A percentile compares a stretch with the other conserved stretches of the same genome.
phyloP scores from a whole-genome alignment of 1,140 invertebrate species.

The Piezodorus guildinii region DNA sequence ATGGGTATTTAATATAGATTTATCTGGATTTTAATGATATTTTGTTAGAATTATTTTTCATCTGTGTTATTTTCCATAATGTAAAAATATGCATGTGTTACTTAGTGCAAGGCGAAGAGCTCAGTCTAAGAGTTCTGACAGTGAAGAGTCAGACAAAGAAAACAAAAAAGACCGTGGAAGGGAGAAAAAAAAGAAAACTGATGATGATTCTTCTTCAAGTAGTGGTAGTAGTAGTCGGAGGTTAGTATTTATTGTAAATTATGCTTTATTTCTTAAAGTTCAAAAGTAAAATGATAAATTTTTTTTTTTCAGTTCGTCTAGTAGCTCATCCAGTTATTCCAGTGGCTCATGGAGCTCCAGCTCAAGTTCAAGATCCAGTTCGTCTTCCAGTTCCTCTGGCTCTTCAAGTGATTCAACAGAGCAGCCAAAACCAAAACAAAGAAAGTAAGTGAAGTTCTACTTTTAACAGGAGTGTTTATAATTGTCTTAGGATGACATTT shows the following conservation, averaged over 20 bases:
- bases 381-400: slow-evolving; percentile 51
- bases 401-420: slow-evolving; percentile 43
- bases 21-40: too few species aligned
- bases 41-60: too few species aligned
- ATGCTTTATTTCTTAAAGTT: background rate
- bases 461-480: background rate
- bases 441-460: slow-evolving; percentile 31
- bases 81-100: background rate
- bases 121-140: slow-evolving; percentile 26
- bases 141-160: slow-evolving; percentile 29
- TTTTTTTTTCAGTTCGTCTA: slow-evolving; percentile 50
- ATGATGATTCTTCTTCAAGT: slow-evolving; percentile 24
- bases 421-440: slow-evolving; percentile 46
- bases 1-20: too few species aligned
- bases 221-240: slow-evolving; percentile 21
- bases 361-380: slow-evolving; percentile 51
- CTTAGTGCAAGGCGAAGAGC: slow-evolving; percentile 23
- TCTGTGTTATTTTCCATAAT: too few species aligned
- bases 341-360: slow-evolving; percentile 48
- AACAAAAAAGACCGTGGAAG: slow-evolving; percentile 29
- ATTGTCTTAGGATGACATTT: slow-evolving; percentile 2
- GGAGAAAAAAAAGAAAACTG: slow-evolving; percentile 29
- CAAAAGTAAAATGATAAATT: background rate
- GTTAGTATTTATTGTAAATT: slow-evolving; percentile 3
- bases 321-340: slow-evolving; percentile 46